These are phyloP conservation scores for Tupiocoris notatus DNA, from an alignment of 2,888 invertebrate genomes.

Conservation along the genomic window DNA sequence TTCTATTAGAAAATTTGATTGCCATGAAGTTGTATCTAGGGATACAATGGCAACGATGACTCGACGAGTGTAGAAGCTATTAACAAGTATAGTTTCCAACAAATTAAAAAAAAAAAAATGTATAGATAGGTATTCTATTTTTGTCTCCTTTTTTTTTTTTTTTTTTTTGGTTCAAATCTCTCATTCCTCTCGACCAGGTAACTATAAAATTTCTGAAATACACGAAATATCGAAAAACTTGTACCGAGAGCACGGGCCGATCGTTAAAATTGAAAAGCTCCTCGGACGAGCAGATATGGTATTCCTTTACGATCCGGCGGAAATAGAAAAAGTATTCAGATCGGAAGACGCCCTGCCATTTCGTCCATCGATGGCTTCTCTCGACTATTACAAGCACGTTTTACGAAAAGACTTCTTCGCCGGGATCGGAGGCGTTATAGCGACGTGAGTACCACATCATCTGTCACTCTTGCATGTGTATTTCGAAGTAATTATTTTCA, in stretches of 20 bases:
- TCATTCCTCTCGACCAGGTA: no score
- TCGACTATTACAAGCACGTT: slow-evolving; percentile 71
- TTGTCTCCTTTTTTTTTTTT: no score
- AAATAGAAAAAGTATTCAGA: slow-evolving; percentile 68
- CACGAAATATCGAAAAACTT: slow-evolving; percentile 65
- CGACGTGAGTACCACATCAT: slow-evolving; percentile 65
- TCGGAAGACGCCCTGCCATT: slow-evolving; percentile 68
- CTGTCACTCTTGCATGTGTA: no score
- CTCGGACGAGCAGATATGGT: slow-evolving; percentile 72
- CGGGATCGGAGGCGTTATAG: slow-evolving; percentile 68
- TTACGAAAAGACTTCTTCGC: slow-evolving; percentile 68
- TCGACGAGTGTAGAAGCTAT: no score
- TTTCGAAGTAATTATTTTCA: no score
- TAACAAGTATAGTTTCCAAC: no score
- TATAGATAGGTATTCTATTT: no score
- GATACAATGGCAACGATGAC: no score
- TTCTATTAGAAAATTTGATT: no score
- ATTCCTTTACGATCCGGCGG: slow-evolving; percentile 69
- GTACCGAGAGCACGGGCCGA: slow-evolving; percentile 63
- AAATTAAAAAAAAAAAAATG: no score
- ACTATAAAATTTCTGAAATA: slow-evolving; percentile 64
- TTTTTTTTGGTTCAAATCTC: no score
- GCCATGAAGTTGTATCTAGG: no score
- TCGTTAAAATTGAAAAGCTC: slow-evolving; percentile 67
- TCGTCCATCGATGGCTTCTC: slow-evolving; percentile 72